These are phyloP conservation scores for Staurois parvus DNA, from an alignment of 2,797 vertebrate species.

Conservation along the genomic window DNA sequence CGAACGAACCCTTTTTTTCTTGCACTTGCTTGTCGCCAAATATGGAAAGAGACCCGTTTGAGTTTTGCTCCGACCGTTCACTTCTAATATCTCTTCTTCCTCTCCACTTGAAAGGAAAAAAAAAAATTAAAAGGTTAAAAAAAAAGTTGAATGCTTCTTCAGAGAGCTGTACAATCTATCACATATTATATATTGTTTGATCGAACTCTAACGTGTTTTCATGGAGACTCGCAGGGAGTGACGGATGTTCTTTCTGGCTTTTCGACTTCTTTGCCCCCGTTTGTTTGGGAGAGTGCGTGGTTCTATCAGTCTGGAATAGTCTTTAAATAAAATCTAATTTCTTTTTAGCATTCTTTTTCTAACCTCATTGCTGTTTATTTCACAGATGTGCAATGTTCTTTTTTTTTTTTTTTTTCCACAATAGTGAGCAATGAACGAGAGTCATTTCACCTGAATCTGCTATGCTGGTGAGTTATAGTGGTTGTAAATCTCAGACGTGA, in stretches of 20 bases:
- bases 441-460: too few relatives aligned
- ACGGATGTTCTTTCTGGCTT: conserved; percentile 63
- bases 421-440: too few relatives aligned
- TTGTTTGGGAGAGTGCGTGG: conserved; percentile 58
- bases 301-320: conserved; percentile 57
- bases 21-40: conserved; percentile 90
- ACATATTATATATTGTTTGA: conserved; percentile 67
- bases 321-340: conserved; percentile 62
- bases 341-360: conserved; percentile 58
- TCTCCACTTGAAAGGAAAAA: conserved; percentile 57
- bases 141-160: conserved; percentile 70
- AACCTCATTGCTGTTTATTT: conserved; percentile 23
- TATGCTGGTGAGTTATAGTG: too few relatives aligned
- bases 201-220: conserved; percentile 54
- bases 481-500: too few relatives aligned
- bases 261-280: conserved; percentile 37
- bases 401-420: too few relatives aligned
- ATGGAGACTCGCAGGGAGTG: conserved; percentile 37
- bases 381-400: too few relatives aligned
- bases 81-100: conserved; percentile 63
- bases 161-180: conserved; percentile 73
- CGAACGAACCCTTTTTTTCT: conserved; percentile 75
- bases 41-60: conserved; percentile 78
- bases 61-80: conserved; percentile 53
- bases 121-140: conserved; percentile 61